Evolutionary conservation across 2,113 vertebrate species (phyloP).

Genomic region (Eira barbara): DNA sequence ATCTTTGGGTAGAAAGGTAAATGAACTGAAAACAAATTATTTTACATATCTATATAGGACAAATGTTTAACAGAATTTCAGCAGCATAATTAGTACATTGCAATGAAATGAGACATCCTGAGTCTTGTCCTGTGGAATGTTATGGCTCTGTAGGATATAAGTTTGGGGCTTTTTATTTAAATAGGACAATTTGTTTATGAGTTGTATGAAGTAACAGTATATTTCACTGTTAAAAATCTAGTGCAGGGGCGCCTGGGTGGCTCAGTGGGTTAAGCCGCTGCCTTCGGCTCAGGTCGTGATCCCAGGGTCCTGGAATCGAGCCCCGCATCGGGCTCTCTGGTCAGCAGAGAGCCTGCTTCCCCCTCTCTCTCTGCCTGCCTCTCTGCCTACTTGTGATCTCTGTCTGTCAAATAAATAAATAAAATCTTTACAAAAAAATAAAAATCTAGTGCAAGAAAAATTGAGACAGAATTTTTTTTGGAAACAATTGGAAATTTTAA

Average conservation of each 20-base stretch:
- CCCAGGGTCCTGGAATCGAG: no score
- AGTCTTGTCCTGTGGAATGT: not conserved
- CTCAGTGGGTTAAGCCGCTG: no score
- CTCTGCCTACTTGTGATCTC: no score
- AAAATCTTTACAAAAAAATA: not conserved
- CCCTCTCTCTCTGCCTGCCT: no score
- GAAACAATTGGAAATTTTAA: not conserved
- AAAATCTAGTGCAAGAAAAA: not conserved
- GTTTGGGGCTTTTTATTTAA: constrained; percentile 27
- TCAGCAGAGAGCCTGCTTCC: no score
- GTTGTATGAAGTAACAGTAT: not conserved
- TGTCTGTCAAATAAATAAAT: no score
- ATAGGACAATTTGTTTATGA: not conserved
- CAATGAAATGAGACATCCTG: not conserved
- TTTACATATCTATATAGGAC: constrained; percentile 53
- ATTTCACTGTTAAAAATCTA: not conserved
- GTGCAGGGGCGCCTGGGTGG: not conserved
- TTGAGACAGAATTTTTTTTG: not conserved
- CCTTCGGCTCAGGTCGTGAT: no score
- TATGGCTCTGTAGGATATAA: not conserved
- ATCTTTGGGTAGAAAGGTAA: constrained; percentile 56
- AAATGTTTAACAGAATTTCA: constrained; percentile 42
- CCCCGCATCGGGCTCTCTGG: no score
- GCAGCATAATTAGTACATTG: constrained; percentile 30
- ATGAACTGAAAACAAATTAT: constrained; percentile 67